Percentiles rank a stretch among this genome's conserved stretches.
phyloP scores from a whole-genome alignment of 2,113 vertebrate species.

The Brachyhypopomus occidentalis region DNA sequence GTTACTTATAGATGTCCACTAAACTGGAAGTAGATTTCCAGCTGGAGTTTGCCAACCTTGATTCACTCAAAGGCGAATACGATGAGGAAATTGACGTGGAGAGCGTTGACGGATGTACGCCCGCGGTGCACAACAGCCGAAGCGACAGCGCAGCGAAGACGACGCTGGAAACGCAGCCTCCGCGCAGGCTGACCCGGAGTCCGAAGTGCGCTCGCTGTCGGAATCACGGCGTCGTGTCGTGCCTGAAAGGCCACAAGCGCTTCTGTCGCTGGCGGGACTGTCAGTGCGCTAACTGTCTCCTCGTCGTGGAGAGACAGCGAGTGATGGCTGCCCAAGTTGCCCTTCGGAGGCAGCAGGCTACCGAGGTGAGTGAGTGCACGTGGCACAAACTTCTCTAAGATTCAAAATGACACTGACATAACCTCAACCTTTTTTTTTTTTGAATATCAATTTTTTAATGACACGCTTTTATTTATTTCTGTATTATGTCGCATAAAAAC shows the following conservation, averaged over 20 bases:
- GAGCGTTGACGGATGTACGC: conserved; percentile 50
- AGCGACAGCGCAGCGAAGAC: background rate
- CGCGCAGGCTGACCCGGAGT: conserved; percentile 73
- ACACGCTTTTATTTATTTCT: background rate
- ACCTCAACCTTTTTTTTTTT: background rate
- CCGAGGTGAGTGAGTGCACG: conserved; percentile 67
- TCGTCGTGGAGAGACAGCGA: conserved; percentile 80
- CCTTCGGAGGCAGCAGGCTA: conserved; percentile 78
- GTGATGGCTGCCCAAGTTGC: conserved; percentile 83
- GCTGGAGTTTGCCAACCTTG: conserved; percentile 53
- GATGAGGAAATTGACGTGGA: conserved; percentile 67
- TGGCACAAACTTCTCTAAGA: too few relatives aligned
- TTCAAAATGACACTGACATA: too few relatives aligned
- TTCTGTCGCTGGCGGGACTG: conserved; percentile 82
- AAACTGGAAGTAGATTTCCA: conserved; percentile 61
- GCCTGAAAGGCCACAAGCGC: conserved; percentile 80
- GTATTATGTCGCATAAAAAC: background rate
- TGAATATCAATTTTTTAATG: background rate
- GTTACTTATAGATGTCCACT: conserved; percentile 68
- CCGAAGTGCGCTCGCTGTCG: conserved; percentile 82
- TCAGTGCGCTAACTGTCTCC: conserved; percentile 76
- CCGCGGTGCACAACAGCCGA: too few relatives aligned
- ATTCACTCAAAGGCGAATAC: conserved; percentile 52
- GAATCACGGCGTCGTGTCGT: conserved; percentile 81
- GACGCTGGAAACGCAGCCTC: conserved; percentile 34